Base-by-base conservation (phyloP, 2,797 vertebrate genomes). In the Oreochromis grahami region DNA sequence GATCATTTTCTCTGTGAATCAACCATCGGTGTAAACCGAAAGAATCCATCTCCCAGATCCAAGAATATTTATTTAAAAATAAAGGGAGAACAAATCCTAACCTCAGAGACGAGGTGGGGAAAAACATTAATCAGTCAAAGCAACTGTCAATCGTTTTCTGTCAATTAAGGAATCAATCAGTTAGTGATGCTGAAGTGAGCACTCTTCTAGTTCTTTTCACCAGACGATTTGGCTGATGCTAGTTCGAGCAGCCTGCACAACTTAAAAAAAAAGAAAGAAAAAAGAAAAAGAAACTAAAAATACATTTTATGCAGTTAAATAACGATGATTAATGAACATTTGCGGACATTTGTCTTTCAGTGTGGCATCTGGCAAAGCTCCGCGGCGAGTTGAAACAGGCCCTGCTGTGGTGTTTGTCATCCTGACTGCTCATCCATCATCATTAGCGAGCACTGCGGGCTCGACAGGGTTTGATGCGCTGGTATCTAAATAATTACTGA, bases 351-450 rank as follows among this genome's bases (percentile, higher is more conserved):
- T 88, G 90, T 93, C 93, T 90, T 86, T 82, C 84, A 78, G 82
- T 86, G 68, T 92, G 88, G 91, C 91, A 93, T 93, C 88, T 94
- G 94, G 91, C n/a, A 81, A 88, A 90, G 91, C 92, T 92, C 89
- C 88, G 81, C 81, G 87, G 91, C 93, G 53, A 95, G 95, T 92
- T 90, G 89, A 86, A 91, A 93, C 94, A 94, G 92, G 92, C 92
- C 92, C 90, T 80, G 93, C 93, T 89, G 90, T 89, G 88, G 89
- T 90, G 91, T 94, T 92, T 94, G 92, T 93, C 91, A 91, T 87
- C 86, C 92, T 78, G 93, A 91, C 93, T 84, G 89, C 93, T 91
- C 93, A 94, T 96, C 91, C 89, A 88, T 96, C 96, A 95, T 94
- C 95, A 95, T 96, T 96, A 96, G 90, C 10, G 77, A 91, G 87